Conservation (phyloP, 2,888 invertebrate species). For the Chorisops tibialis region DNA sequence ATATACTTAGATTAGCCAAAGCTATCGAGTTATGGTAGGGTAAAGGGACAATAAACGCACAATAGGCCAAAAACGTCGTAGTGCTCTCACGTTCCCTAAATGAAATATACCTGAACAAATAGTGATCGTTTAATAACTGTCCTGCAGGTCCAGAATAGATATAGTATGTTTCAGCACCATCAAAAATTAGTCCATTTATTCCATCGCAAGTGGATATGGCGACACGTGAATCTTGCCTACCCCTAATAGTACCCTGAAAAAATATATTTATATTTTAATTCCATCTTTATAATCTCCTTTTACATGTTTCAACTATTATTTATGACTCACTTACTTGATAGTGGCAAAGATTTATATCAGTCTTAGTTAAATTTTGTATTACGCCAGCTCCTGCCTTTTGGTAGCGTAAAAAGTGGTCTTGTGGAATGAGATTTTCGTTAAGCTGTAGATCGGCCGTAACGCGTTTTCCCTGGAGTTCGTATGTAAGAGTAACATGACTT, state of each 20-base stretch:
- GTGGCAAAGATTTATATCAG: constrained; percentile 52
- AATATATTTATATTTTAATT: not conserved
- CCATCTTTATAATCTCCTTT: not conserved
- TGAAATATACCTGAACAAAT: constrained; percentile 46
- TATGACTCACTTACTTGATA: constrained; percentile 46
- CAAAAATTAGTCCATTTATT: constrained; percentile 73
- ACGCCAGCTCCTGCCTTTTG: constrained; percentile 44
- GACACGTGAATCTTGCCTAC: constrained; percentile 69
- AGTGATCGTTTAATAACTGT: constrained; percentile 47
- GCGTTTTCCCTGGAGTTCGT: constrained; percentile 64
- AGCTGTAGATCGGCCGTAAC: constrained; percentile 54
- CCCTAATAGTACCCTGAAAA: constrained; percentile 63
- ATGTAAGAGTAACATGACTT: constrained; percentile 57
- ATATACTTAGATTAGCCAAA: too few relatives aligned
- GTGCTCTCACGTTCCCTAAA: not conserved
- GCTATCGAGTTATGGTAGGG: too few relatives aligned
- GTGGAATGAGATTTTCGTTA: constrained; percentile 48
- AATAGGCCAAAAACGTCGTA: too few relatives aligned
- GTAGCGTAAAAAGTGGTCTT: constrained; percentile 50
- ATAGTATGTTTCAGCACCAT: constrained; percentile 72
- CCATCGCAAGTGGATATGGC: constrained; percentile 77
- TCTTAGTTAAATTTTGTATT: constrained; percentile 50
- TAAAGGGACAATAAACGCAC: too few relatives aligned
- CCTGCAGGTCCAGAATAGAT: constrained; percentile 54
- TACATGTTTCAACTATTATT: constrained; percentile 7